Percentiles rank a stretch among this genome's conserved stretches.
phyloP scores from a whole-genome alignment of 64 coral and sea anemone genomes.

The Pocillopora verrucosa region DNA sequence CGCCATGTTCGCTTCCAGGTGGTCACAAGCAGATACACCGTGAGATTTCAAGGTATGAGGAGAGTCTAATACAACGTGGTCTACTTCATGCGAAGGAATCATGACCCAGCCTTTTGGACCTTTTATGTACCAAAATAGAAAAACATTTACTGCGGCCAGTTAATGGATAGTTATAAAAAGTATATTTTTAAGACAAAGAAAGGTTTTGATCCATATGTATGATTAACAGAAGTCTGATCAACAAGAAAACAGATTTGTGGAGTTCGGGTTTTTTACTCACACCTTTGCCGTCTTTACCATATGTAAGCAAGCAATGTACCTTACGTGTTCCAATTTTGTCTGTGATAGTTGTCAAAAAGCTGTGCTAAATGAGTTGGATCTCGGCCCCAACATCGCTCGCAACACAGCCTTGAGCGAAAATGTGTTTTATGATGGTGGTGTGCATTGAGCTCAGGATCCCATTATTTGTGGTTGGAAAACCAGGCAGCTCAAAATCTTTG shows the following conservation, averaged over 20 bases:
- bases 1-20: conserved; percentile 45
- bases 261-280: too few relatives aligned
- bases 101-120: too few relatives aligned
- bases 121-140: too few relatives aligned
- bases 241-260: too few relatives aligned
- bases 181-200: too few relatives aligned
- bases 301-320: too few relatives aligned
- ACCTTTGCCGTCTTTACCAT: too few relatives aligned
- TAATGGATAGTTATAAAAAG: too few relatives aligned
- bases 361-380: conserved; percentile 43
- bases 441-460: conserved; percentile 74
- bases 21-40: conserved; percentile 42
- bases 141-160: too few relatives aligned
- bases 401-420: conserved; percentile 74
- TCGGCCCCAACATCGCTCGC: conserved; percentile 60
- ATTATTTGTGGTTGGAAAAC: conserved; percentile 70
- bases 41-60: conserved; percentile 65
- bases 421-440: conserved; percentile 81
- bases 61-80: not conserved
- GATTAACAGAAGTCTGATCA: too few relatives aligned
- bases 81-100: too few relatives aligned
- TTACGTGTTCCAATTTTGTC: not conserved
- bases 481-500: conserved; percentile 73
- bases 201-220: too few relatives aligned
- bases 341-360: conserved; percentile 52